Evolutionary conservation across 2,888 invertebrate species (phyloP).

Genomic region (Caenorhabditis parvicauda): DNA sequence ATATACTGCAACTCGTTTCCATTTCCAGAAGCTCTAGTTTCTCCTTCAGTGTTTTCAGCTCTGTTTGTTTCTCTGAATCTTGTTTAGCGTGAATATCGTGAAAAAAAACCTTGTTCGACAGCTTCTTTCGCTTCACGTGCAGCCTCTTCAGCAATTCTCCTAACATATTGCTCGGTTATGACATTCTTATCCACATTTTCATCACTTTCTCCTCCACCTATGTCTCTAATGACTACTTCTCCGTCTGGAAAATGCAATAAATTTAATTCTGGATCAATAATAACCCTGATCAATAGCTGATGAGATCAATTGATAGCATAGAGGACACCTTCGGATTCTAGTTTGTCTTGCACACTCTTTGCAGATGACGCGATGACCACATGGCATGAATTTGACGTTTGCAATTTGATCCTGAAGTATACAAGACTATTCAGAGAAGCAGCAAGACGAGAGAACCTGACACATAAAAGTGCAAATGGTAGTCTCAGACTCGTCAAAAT

Average conservation of each 20-base stretch:
- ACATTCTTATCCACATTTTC: not conserved
- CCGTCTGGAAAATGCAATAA: constrained; percentile 15
- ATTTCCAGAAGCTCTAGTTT: constrained; percentile 33
- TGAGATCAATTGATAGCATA: constrained; percentile 30
- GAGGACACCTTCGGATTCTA: constrained; percentile 30
- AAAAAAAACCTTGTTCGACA: constrained; percentile 17
- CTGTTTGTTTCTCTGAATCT: constrained; percentile 29
- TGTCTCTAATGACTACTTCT: constrained; percentile 12
- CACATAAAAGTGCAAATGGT: constrained; percentile 48
- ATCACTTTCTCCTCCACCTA: not conserved
- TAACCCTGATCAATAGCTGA: constrained; percentile 19
- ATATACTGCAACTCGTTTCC: constrained; percentile 36
- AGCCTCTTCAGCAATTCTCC: constrained; percentile 28
- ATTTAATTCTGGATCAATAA: not conserved
- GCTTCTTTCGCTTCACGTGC: constrained; percentile 30
- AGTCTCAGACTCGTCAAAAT: constrained; percentile 32
- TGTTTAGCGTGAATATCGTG: not conserved
- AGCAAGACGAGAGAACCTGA: constrained; percentile 9
- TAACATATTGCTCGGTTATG: constrained; percentile 10
- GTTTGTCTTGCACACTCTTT: constrained; percentile 31
- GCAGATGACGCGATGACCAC: constrained; percentile 45
- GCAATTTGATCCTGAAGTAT: constrained; percentile 25
- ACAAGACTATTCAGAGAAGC: not conserved
- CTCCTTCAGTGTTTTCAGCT: constrained; percentile 23
- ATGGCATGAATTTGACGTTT: constrained; percentile 40